Base-by-base conservation (phyloP, 1,140 invertebrate species). In the Drosophila bocki region DNA sequence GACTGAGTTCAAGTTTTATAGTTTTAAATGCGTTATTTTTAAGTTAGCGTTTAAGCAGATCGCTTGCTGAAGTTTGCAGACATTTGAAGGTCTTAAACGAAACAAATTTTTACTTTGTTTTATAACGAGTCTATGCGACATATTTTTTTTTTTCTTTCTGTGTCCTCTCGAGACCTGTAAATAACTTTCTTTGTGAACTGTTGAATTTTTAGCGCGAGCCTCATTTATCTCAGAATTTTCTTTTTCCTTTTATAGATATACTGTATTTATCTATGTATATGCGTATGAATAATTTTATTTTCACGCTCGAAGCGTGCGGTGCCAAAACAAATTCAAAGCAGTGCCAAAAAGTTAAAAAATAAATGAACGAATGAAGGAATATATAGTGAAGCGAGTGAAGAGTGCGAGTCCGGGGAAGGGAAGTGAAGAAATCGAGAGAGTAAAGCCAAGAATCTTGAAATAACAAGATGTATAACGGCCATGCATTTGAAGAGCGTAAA, bases 1-100 rank as follows among this genome's bases (percentile, higher is more conserved):
- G 84, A 87, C 84, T 87, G 84, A 87, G 84, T 87, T 87, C 68
- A 87, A 87, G 77, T 83, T 88, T 70, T 83, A 62, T 86, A 86
- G 69, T 71, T 81, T 70, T 82, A 75, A 47, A 44, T 17, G 26
- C 26, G 7, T 39, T 77, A 69, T 39, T 61, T 68, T 77, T 68
- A 53, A 44, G 54, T 72, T 54, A 54, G 53, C 35, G 33, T 22
- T 29, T 72, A 78, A 58, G 37, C 56, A 44, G 37, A 77, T 51
- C 45, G 44, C 63, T 76, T 77, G 75, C 75, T 77, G 74, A 77
- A 78, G 56, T 68, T 68, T 60, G 63, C 61, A 56, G 48, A 54
- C 63, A 67, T 29, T 53, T 44, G n/a, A 17, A 39, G 62, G 44
- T 29, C 45, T 45, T 68, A 56, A 47, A 26, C 7, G 22, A 15